Conservation (phyloP, 2,888 invertebrate species). For the Alcis repandata region DNA sequence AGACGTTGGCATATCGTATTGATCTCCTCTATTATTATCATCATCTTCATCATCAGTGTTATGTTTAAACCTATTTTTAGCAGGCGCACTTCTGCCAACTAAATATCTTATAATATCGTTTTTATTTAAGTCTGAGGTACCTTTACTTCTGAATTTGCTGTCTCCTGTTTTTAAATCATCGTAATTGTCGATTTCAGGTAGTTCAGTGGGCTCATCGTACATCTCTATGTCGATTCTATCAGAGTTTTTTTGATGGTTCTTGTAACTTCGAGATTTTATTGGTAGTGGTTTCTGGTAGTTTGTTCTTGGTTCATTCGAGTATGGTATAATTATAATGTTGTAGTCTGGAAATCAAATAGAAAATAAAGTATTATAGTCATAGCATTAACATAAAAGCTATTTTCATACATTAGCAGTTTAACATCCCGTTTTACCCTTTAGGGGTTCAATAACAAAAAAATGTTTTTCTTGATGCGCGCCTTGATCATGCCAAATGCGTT, state of each 20-base stretch:
- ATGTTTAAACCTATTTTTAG: conserved; percentile 14
- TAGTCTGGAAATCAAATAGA: conserved; percentile 37
- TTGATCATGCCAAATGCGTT: no score
- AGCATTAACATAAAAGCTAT: background rate
- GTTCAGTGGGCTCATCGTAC: conserved; percentile 68
- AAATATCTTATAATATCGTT: conserved; percentile 22
- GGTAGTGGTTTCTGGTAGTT: conserved; percentile 15
- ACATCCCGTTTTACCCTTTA: no score
- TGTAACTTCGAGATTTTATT: conserved; percentile 35
- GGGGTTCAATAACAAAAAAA: no score
- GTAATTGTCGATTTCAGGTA: conserved; percentile 67
- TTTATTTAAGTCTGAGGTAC: conserved; percentile 2
- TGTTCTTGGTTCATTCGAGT: conserved; percentile 34
- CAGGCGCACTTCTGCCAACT: conserved; percentile 4
- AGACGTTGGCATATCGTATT: conserved; percentile 30
- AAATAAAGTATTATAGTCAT: background rate
- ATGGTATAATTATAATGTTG: conserved; percentile 33
- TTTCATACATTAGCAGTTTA: no score
- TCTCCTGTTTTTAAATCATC: conserved; percentile 61
- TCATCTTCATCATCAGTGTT: conserved; percentile 11
- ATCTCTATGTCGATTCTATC: conserved; percentile 66
- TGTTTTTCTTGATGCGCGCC: no score
- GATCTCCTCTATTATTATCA: conserved; percentile 20
- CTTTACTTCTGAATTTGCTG: background rate
- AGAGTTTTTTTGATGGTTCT: conserved; percentile 19